A percentile compares a stretch with the other conserved stretches of the same genome.
phyloP scores from a whole-genome alignment of 2,888 invertebrate genomes.

The Lampropteryx suffumata region DNA sequence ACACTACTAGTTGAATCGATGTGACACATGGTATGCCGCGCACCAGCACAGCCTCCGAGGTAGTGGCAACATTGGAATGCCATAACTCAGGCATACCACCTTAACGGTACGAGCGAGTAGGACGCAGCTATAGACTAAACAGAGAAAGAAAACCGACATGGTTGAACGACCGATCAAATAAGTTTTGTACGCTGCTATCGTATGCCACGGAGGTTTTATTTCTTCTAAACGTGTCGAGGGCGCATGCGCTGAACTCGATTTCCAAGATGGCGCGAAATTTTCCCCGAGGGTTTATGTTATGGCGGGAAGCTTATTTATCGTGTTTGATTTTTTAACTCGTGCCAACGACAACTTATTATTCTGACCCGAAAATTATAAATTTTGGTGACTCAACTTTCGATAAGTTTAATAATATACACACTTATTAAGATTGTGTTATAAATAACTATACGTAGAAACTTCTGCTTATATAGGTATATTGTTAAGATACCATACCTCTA shows the following conservation, averaged over 20 bases:
- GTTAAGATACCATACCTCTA: too few species aligned
- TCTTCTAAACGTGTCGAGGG: slow-evolving; percentile 72
- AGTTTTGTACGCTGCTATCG: slow-evolving; percentile 76
- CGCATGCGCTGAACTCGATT: slow-evolving; percentile 60
- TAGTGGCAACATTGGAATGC: slow-evolving; percentile 79
- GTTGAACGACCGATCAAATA: slow-evolving; percentile 83
- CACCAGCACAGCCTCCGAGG: slow-evolving; percentile 69
- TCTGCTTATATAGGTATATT: too few species aligned
- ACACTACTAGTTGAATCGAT: slow-evolving; percentile 1
- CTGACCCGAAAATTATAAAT: too few species aligned
- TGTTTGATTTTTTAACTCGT: too few species aligned
- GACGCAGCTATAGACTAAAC: slow-evolving; percentile 54
- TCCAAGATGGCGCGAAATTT: slow-evolving; percentile 64
- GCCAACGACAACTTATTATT: too few species aligned
- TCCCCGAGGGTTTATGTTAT: too few species aligned
- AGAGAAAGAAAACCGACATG: slow-evolving; percentile 62
- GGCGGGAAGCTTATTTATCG: slow-evolving; percentile 42
- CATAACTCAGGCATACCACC: slow-evolving; percentile 79
- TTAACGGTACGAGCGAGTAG: slow-evolving; percentile 75
- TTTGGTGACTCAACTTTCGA: too few species aligned
- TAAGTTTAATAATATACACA: too few species aligned
- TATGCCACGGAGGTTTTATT: slow-evolving; percentile 77
- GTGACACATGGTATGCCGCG: slow-evolving; percentile 24
- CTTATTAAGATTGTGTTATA: too few species aligned
- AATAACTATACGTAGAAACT: too few species aligned